Evolutionary conservation across 2,113 vertebrate species (phyloP).

Genomic region (Mixornis gularis): DNA sequence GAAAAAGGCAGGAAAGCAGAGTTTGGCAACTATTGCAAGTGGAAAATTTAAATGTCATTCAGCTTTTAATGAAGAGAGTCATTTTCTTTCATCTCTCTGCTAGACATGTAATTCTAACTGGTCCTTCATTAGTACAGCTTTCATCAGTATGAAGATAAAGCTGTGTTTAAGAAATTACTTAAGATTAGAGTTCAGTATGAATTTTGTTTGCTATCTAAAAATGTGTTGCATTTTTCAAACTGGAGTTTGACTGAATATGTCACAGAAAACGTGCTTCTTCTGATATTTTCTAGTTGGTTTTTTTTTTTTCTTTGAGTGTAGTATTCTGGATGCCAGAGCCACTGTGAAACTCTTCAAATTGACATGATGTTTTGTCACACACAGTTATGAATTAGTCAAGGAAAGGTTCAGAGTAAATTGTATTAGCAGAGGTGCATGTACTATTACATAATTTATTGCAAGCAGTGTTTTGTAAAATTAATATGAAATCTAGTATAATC

Average conservation of each 20-base stretch:
- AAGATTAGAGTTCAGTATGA: neutral
- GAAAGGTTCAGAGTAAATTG: neutral
- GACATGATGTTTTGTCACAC: neutral
- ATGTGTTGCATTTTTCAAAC: neutral
- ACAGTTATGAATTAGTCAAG: neutral
- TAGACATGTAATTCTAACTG: constrained; percentile 40
- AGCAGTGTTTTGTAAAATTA: constrained; percentile 27
- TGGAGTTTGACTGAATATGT: neutral
- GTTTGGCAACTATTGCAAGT: constrained; percentile 19
- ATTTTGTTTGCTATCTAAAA: constrained; percentile 23
- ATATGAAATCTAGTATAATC: neutral
- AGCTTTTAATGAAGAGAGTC: constrained; percentile 45
- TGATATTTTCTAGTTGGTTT: neutral
- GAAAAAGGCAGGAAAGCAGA: neutral
- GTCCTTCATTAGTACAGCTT: constrained; percentile 57
- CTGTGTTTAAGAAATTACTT: constrained; percentile 52
- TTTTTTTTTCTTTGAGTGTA: neutral
- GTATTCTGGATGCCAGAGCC: neutral
- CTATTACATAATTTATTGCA: constrained; percentile 12
- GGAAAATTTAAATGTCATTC: constrained; percentile 22
- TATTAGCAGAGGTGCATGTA: constrained; percentile 5
- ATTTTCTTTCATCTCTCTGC: constrained; percentile 24
- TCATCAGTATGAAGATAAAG: constrained; percentile 34
- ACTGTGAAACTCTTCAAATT: neutral
- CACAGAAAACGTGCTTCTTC: neutral